Base-by-base conservation (phyloP, 1,140 invertebrate genomes). In the Popillia japonica region DNA sequence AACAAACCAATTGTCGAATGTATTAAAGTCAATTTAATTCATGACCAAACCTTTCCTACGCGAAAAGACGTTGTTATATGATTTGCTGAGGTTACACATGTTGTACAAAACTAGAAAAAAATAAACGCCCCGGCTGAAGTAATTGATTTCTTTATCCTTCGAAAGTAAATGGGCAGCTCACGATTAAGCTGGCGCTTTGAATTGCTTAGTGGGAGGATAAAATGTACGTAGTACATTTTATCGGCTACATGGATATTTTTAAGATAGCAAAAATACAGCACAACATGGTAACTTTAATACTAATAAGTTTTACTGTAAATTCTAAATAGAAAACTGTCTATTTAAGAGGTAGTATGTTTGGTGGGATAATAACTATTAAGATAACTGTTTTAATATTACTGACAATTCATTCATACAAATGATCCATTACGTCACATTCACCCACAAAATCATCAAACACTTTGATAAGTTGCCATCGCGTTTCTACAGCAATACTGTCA, bases 1-100 rank as follows among this genome's bases (percentile, higher is more conserved):
- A 68, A 68, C 61, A 68, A 68, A 68, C 61, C 61, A 68, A 68
- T 68, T 68, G 61, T 68, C 22, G 22, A 27, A 68, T 68, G 27
- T 68, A 68, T 68, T 68, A 68, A 55, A 68, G 61, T 2, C 61
- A 68, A 68, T 68, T 34, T 68, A 23, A 68, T 68, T 9, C 61
- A 68, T 68, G 61, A 68, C 61, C 61, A 68, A 68, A 68, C 22
- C 61, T 68, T 68, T 17, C 61, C 61, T 68, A 68, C 22, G 22
- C 61, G 10, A 1, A 10, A 68, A 68, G 0, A 22, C 48, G 48
- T 34, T 34, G 27, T 4, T 34, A 34, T 34, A 34, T 34, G 27
- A 34, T 34, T 34, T 34, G 27, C 1, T 34, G 27, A 34, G 27
- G 27, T 34, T 34, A 34, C 27, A 34, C 27, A 4, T 34, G 27